Evolutionary conservation across 2,888 invertebrate species (phyloP), one percentile per base, ranked within the genome.

Genomic region (Amiota minor): DNA sequence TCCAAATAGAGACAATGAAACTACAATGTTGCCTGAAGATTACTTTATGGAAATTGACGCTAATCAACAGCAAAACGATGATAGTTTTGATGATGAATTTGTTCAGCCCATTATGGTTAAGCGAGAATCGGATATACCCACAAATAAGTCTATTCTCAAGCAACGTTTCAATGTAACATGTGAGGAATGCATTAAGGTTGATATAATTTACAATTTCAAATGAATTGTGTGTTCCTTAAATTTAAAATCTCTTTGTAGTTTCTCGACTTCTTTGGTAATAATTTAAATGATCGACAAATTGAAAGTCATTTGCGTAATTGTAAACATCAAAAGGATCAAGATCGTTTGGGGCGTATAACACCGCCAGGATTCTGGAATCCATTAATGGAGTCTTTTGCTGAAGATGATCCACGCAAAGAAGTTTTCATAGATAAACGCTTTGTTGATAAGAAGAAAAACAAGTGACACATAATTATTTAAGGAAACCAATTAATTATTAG

Each of bases 311-410:
- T 89, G 45, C 76, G 76, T 8, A 81, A 85, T 49, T 89, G 88
- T 72, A 82, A 78, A 14, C 87, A 86, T 50, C 80, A 83, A 16
- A 79, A 83, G n/a, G 78, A 80, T 0, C 72, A 72, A 0, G 80
- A 78, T 72, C 76, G n/a, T 46, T 50, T 74, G n/a, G 74, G 73
- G 2, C 80, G 12, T 73, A 80, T 72, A 79, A 81, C 56, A 88
- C 89, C 89, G 0, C 83, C 82, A 2, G 89, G 87, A 4, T 89
- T 89, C 75, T 89, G 89, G 89, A 86, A 89, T 80, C 89, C 90
- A 0, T 80, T 81, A 18, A 87, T 89, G 76, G 76, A 80, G 9
- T 84, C 88, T 0, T 86, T 89, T 73, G 80, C 80, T 14, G 81
- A 79, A 16, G 82, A 81, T 71, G 89, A 89, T 83, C 87, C 88